Base-by-base conservation (phyloP, 1,140 invertebrate species). In the Drosophila lacertosa region DNA sequence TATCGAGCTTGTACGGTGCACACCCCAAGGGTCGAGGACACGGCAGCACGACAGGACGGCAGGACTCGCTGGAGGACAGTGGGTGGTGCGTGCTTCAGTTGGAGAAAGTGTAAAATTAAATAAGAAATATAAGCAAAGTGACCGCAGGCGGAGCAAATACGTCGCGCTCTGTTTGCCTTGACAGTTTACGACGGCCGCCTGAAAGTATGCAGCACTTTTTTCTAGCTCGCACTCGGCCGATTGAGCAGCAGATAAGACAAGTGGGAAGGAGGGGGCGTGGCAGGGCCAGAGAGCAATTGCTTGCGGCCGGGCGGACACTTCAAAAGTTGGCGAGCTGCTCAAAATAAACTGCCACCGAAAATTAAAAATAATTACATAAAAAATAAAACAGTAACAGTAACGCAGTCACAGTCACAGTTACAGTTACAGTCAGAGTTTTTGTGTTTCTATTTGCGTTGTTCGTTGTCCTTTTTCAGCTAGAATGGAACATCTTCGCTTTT, bases 121-220 rank as follows among this genome's bases (percentile, higher is more conserved):
- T 86, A 86, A 81, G 65, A 88, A 71, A 88, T 81, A 81, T 66
- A 74, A 84, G 68, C 77, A 77, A 86, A 88, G 77, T 77, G 69
- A 81, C 81, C 81, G 69, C 77, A 86, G 69, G 73, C 69, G 26
- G 20, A 47, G 35, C 18, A 5, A 26, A 1, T 22, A 16, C 45
- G 11, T 9, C 6, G 33, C 4, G 2, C 44, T 20, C 10, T 29
- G 42, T 45, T 9, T 5, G 48, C 42, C 47, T 54, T 32, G 51
- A 51, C 57, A 66, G 62, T 84, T 83, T 84, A 80, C 77, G 77
- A 74, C 57, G 24, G 50, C 50, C 68, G 32, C 35, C 26, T 29
- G 2, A 39, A 73, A 77, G 60, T 77, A 47, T 64, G 77, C 67
- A 54, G 15, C 5, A 20, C 15, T 42, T 47, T 37, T 40, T 42